phyloP scores from a whole-genome alignment of 1,140 invertebrate species.

The Sinonovacula constricta region DNA sequence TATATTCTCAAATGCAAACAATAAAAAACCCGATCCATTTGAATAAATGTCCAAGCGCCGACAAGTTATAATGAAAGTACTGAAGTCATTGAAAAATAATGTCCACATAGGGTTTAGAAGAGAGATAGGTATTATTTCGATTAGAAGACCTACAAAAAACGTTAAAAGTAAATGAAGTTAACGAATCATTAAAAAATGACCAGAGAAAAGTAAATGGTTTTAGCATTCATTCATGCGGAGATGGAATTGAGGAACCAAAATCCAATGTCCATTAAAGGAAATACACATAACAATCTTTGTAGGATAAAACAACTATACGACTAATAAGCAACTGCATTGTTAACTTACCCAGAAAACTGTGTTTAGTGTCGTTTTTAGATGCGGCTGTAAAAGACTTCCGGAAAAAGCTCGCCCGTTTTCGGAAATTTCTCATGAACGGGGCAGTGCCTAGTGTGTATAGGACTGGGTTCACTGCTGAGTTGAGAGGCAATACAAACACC shows the following conservation, averaged over 20 bases:
- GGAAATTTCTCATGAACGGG: conserved; percentile 69
- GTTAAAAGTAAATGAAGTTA: not conserved
- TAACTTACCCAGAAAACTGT: conserved; percentile 45
- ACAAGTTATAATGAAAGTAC: too few species aligned
- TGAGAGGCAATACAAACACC: conserved; percentile 88
- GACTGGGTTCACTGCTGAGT: conserved; percentile 88
- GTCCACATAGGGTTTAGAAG: too few species aligned
- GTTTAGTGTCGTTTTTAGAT: conserved; percentile 48
- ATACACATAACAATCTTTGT: not conserved
- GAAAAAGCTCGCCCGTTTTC: conserved; percentile 65
- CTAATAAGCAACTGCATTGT: not conserved
- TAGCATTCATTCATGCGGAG: not conserved
- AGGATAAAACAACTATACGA: not conserved
- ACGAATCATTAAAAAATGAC: not conserved
- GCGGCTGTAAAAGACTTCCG: conserved; percentile 69
- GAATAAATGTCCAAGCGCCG: too few species aligned
- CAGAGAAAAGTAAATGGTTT: not conserved
- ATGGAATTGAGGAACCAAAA: not conserved
- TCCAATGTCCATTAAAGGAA: not conserved
- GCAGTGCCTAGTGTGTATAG: conserved; percentile 87
- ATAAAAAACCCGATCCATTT: too few species aligned
- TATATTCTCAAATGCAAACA: too few species aligned
- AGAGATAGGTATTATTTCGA: too few species aligned
- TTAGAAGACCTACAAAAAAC: too few species aligned
- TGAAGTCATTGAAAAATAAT: too few species aligned